Percentiles rank a stretch among this genome's conserved stretches.
These are phyloP conservation scores for Melanotaenia duboulayi DNA, from an alignment of 2,113 vertebrate genomes.

Conservation along the genomic window DNA sequence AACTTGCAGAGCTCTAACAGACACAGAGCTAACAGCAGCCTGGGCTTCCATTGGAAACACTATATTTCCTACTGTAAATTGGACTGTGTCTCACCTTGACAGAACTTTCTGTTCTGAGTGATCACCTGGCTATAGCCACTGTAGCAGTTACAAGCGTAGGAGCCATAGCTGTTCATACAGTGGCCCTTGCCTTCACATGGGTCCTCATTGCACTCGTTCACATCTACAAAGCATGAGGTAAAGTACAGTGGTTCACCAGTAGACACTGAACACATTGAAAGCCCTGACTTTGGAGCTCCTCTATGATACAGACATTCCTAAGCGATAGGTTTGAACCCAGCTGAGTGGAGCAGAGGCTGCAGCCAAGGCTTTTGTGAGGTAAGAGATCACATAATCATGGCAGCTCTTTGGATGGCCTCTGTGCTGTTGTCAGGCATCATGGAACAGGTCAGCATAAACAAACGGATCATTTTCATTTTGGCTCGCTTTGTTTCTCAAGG, in stretches of 20 bases:
- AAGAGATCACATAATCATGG: constrained; percentile 59
- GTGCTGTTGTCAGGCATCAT: constrained; percentile 66
- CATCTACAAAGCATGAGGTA: constrained; percentile 77
- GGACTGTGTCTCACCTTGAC: constrained; percentile 85
- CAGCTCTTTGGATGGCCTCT: constrained; percentile 61
- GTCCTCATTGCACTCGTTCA: constrained; percentile 89
- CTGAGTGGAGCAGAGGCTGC: constrained; percentile 31
- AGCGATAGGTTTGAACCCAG: constrained; percentile 43
- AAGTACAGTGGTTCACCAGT: constrained; percentile 15
- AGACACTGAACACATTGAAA: constrained; percentile 35
- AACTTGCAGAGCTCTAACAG: constrained; percentile 10
- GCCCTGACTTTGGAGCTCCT: constrained; percentile 24
- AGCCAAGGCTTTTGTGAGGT: constrained; percentile 51
- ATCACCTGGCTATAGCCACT: constrained; percentile 86
- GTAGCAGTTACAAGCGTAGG: constrained; percentile 90
- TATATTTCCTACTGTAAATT: constrained; percentile 18
- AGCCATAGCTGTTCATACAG: constrained; percentile 90
- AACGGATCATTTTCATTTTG: constrained; percentile 58
- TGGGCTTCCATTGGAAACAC: constrained; percentile 27
- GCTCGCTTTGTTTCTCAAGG: constrained; percentile 38
- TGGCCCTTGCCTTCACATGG: constrained; percentile 88
- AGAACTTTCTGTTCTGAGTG: constrained; percentile 84
- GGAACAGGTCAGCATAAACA: constrained; percentile 65
- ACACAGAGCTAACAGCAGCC: constrained; percentile 1
- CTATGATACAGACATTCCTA: constrained; percentile 24